Evolutionary conservation across 2,888 invertebrate genomes (phyloP).

Genomic region (Sarcophaga subvicina): DNA sequence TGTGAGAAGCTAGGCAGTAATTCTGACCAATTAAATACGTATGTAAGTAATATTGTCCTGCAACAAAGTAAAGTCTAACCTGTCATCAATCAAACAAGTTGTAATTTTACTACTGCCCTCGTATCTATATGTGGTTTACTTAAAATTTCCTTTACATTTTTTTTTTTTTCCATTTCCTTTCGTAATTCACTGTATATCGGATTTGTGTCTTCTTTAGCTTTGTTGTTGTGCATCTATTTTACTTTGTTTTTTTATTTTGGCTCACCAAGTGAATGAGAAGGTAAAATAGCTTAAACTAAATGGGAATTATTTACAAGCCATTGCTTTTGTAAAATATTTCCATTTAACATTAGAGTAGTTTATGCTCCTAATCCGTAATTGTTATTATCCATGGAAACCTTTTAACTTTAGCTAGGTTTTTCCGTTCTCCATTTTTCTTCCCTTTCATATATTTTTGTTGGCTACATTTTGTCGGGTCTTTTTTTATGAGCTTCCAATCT

Average conservation of each 20-base stretch:
- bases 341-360: constrained; percentile 56
- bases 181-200: too few species aligned
- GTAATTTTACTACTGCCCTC: too few species aligned
- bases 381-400: constrained; percentile 65
- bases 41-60: too few species aligned
- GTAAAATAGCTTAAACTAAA: constrained; percentile 50
- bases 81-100: too few species aligned
- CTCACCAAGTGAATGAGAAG: constrained; percentile 6
- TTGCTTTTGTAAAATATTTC: constrained; percentile 66
- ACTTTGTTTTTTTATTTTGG: neutral
- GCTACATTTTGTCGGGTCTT: neutral
- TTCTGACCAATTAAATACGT: too few species aligned
- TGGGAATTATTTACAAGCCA: constrained; percentile 64
- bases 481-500: too few species aligned
- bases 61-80: too few species aligned
- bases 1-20: too few species aligned
- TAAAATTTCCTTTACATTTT: too few species aligned
- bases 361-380: constrained; percentile 65
- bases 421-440: too few species aligned
- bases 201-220: neutral
- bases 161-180: too few species aligned
- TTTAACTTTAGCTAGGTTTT: constrained; percentile 31
- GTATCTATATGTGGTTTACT: too few species aligned
- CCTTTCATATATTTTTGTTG: constrained; percentile 4
- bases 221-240: neutral